A percentile compares a stretch with the other conserved stretches of the same genome.
phyloP scores from a whole-genome alignment of 1,140 invertebrate species.

The Trichonephila inaurata region DNA sequence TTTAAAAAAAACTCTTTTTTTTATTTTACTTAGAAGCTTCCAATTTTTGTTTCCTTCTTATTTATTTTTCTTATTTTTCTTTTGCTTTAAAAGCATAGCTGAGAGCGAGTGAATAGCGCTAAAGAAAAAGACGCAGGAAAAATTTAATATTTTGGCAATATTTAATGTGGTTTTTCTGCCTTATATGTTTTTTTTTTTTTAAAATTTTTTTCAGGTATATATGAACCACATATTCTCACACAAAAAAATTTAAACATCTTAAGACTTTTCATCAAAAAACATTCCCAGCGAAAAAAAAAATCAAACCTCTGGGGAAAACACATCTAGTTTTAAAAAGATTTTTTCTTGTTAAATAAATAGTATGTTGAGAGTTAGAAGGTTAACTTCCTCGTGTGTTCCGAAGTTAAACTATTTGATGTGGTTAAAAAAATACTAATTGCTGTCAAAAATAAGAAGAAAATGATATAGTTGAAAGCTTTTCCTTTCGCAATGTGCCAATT shows the following conservation, averaged over 20 bases:
- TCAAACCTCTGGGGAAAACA: neutral
- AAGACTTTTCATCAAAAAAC: slow-evolving; percentile 14
- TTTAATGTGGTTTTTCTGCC: neutral
- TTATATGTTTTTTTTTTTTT: neutral
- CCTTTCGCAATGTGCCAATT: neutral
- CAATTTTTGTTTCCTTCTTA: neutral
- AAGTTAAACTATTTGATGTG: neutral
- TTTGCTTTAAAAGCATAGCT: neutral
- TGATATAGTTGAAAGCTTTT: neutral
- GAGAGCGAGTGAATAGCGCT: neutral
- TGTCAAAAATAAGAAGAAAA: neutral
- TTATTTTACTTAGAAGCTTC: neutral
- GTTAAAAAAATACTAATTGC: slow-evolving; percentile 19
- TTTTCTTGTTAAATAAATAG: neutral
- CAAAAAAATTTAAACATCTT: slow-evolving; percentile 8
- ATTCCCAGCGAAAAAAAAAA: neutral
- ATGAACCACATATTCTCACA: neutral
- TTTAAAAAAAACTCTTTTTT: neutral
- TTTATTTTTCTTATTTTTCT: neutral
- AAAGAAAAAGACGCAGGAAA: neutral
- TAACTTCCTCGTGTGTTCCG: neutral
- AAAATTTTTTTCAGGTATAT: neutral
- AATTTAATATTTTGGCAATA: slow-evolving; percentile 17
- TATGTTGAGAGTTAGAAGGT: neutral
- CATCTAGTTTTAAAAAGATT: neutral